These are phyloP conservation scores for Dasysyrphus tricinctus DNA, from an alignment of 2,888 invertebrate species.

Conservation along the genomic window DNA sequence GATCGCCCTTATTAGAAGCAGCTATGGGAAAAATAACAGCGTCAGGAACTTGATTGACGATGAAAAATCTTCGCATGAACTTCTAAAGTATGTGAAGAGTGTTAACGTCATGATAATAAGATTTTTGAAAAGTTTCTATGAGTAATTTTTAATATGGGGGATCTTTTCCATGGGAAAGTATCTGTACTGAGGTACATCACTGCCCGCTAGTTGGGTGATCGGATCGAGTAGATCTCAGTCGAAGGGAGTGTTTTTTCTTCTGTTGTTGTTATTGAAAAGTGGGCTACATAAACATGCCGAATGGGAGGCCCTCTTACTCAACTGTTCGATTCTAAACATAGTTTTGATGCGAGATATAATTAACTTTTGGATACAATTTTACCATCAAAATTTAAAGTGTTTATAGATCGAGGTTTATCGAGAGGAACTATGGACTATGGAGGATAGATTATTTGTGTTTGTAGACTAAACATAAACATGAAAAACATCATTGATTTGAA, in stretches of 20 bases:
- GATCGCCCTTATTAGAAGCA: constrained; percentile 19
- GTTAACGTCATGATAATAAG: constrained; percentile 33
- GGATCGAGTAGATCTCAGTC: constrained; percentile 23
- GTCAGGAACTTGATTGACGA: constrained; percentile 35
- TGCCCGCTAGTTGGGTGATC: constrained; percentile 6
- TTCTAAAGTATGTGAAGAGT: constrained; percentile 20
- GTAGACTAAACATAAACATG: constrained; percentile 71
- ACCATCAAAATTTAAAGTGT: constrained; percentile 52
- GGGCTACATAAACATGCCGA: constrained; percentile 48
- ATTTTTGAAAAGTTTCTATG: constrained; percentile 25
- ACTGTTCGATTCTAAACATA: constrained; percentile 41
- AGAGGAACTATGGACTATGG: neutral
- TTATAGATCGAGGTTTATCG: constrained; percentile 45
- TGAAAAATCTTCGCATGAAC: constrained; percentile 44
- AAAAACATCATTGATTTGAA: constrained; percentile 32
- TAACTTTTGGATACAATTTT: constrained; percentile 57
- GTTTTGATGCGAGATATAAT: constrained; percentile 45
- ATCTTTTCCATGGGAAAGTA: constrained; percentile 46
- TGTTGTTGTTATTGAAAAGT: constrained; percentile 7
- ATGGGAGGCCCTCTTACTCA: constrained; percentile 20
- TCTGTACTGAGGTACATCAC: constrained; percentile 24
- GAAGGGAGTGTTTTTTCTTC: constrained; percentile 29
- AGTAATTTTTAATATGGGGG: neutral
- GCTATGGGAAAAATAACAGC: constrained; percentile 36
- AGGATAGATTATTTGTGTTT: constrained; percentile 49